These are phyloP conservation scores for Rhopalosiphum maidis DNA, from an alignment of 1,140 invertebrate species.

Conservation along the genomic window DNA sequence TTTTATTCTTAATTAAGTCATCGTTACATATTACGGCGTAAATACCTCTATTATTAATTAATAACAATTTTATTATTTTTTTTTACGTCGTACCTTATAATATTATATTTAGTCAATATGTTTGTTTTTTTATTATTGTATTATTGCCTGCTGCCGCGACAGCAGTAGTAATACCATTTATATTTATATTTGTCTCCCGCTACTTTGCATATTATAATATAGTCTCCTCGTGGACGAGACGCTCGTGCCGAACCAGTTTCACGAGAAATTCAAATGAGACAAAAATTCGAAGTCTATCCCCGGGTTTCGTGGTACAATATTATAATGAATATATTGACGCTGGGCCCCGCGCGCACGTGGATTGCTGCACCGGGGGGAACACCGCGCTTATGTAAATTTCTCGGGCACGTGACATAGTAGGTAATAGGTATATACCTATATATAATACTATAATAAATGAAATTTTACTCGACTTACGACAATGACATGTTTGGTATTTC, in stretches of 20 bases:
- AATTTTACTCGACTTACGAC: background rate
- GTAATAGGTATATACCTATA: background rate
- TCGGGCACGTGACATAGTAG: slow-evolving; percentile 25
- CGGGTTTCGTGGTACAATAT: background rate
- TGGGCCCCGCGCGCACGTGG: background rate
- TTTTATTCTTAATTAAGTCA: slow-evolving; percentile 16
- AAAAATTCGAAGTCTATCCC: slow-evolving; percentile 33
- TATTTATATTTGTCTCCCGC: background rate
- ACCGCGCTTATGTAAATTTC: slow-evolving; percentile 34
- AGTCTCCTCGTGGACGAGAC: background rate
- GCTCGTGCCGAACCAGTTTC: slow-evolving; percentile 56
- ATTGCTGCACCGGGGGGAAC: background rate
- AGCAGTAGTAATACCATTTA: background rate
- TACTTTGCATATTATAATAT: background rate
- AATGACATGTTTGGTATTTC: background rate
- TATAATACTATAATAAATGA: background rate
- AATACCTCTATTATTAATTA: background rate
- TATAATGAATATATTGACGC: background rate
- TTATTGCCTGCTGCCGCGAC: background rate
- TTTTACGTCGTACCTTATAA: background rate
- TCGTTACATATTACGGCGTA: background rate
- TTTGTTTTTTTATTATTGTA: background rate
- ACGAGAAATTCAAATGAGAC: slow-evolving; percentile 50
- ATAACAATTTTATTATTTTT: background rate
- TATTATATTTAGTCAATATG: background rate